Base-by-base conservation (phyloP, 2,888 invertebrate genomes). In the Stenoptilia bipunctidactyla region DNA sequence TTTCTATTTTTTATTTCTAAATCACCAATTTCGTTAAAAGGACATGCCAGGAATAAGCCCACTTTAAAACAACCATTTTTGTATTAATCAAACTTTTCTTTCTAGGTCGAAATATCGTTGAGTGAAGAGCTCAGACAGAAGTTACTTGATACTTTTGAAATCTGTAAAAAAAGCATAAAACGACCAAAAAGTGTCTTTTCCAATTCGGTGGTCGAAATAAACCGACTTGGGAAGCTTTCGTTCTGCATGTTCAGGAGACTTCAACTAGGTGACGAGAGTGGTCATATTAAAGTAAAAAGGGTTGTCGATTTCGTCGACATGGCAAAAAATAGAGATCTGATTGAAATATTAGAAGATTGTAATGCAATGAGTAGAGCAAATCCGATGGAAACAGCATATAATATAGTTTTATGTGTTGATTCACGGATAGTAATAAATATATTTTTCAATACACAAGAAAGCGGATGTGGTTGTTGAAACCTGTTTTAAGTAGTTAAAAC, bases 211-310 rank as follows among this genome's bases (percentile, higher is more conserved):
- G n/a, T n/a, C n/a, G 62, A 69, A 1, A 67, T 72, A 35, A 58
- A 65, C 6, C 55, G 50, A 1, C 45, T 75, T 1, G 71, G 70
- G 43, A 63, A 69, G 30, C 73, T 72, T 40, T 45, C 66, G 1
- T 51, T 67, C 1, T 83, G 80, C 43, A 56, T 71, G 45, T 63
- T 71, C 45, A 56, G 61, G 39, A 71, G 67, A 44, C 47, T 66
- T 3, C 58, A 59, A 4, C 51, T 65, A 1, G 33, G 60, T 1
- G 46, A 52, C n/a, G 45, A 50, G 12, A 57, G 62, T 40, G 74
- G 68, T 5, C 58, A 66, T 27, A 45, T 76, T 4, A 68, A 73
- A 34, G 63, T 58, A 1, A 72, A 72, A 1, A 66, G 60, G 1
- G 52, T 72, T 2, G 51, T 65, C 30, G 47, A 58, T 1, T 61